Evolutionary conservation across 2,113 vertebrate species (phyloP).

Genomic region (Psilopsiagon aymara): DNA sequence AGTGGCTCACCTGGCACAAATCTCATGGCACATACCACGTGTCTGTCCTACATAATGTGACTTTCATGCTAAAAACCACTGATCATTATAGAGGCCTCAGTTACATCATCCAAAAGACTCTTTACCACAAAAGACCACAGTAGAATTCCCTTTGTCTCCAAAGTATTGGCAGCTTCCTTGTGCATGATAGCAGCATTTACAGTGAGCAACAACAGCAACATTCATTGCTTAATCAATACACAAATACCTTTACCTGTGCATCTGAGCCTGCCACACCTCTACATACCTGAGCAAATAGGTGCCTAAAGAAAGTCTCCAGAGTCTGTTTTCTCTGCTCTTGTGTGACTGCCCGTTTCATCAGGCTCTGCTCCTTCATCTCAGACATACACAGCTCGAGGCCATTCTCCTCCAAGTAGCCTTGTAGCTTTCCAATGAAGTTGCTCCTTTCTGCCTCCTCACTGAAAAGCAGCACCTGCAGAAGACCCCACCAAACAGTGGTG

Average conservation of each 20-base stretch:
- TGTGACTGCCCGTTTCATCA: conserved; percentile 87
- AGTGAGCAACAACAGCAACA: background rate
- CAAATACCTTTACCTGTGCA: background rate
- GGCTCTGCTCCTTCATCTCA: conserved; percentile 79
- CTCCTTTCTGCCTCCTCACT: conserved; percentile 77
- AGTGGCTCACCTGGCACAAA: background rate
- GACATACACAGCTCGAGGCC: conserved; percentile 62
- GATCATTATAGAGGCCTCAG: background rate
- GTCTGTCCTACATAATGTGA: background rate
- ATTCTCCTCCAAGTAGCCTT: conserved; percentile 24
- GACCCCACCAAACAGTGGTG: background rate
- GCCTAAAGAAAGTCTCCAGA: conserved; percentile 93
- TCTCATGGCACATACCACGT: background rate
- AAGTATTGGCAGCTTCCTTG: background rate
- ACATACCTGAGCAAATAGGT: conserved; percentile 91
- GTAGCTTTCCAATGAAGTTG: conserved; percentile 78
- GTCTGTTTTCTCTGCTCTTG: conserved; percentile 87
- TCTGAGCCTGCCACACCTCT: background rate
- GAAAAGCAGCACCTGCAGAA: conserved; percentile 88
- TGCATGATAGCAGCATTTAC: background rate
- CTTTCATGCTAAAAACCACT: background rate
- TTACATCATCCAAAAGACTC: background rate
- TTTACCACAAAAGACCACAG: background rate
- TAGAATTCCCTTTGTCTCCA: background rate
- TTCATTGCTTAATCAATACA: background rate